Conservation (phyloP, 1,140 invertebrate genomes). For the Charaxes varanes region DNA sequence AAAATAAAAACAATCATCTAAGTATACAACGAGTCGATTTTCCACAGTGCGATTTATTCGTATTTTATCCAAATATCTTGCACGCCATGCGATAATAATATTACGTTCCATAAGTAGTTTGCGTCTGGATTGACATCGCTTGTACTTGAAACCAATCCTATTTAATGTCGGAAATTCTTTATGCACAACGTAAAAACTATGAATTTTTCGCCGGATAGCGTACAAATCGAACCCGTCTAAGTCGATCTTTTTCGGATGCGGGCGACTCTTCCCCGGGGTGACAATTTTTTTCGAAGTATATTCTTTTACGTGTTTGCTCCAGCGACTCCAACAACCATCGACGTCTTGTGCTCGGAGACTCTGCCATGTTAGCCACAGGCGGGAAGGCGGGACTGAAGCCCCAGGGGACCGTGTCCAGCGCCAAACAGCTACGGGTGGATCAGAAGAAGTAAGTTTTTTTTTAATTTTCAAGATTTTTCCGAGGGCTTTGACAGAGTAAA, state of each 20-base stretch:
- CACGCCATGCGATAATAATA: too few species aligned
- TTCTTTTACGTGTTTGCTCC: too few species aligned
- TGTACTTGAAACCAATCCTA: too few species aligned
- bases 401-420: slow-evolving; percentile 89
- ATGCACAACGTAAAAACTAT: slow-evolving; percentile 15
- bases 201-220: slow-evolving; percentile 22
- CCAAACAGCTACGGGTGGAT: slow-evolving; percentile 89
- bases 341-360: slow-evolving; percentile 87
- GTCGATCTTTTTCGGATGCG: too few species aligned
- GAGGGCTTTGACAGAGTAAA: background rate
- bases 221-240: slow-evolving; percentile 22
- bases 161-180: slow-evolving; percentile 17
- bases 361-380: slow-evolving; percentile 90
- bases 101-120: too few species aligned
- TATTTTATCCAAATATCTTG: slow-evolving; percentile 16
- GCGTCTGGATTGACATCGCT: slow-evolving; percentile 22
- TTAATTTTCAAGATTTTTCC: slow-evolving; percentile 1
- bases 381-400: slow-evolving; percentile 87
- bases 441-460: slow-evolving; percentile 83
- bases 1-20: too few species aligned
- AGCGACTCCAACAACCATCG: slow-evolving; percentile 95
- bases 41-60: slow-evolving; percentile 17
- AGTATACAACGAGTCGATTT: slow-evolving; percentile 16
- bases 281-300: too few species aligned
- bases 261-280: too few species aligned